These are phyloP conservation scores for Heterocephalus glaber DNA, from an alignment of 2,113 vertebrate genomes.

Conservation along the genomic window DNA sequence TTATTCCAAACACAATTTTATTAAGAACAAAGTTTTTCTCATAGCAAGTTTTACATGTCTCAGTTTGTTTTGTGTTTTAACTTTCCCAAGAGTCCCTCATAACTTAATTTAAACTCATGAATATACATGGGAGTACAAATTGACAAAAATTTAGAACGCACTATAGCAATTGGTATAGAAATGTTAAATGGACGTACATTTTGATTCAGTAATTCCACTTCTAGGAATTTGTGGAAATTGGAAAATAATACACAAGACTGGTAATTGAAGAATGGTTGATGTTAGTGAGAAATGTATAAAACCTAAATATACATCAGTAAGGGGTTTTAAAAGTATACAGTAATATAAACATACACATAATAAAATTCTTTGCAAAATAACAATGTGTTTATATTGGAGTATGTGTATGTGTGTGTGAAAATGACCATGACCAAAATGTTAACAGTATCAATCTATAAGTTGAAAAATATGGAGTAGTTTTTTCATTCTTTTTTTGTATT, in stretches of 20 bases:
- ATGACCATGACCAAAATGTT: neutral
- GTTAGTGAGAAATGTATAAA: slow-evolving; percentile 32
- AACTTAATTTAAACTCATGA: slow-evolving; percentile 54
- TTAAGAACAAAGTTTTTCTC: slow-evolving; percentile 23
- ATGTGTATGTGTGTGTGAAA: neutral
- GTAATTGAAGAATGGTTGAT: neutral
- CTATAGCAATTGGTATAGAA: neutral
- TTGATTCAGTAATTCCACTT: slow-evolving; percentile 32
- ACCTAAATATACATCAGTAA: neutral
- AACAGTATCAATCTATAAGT: neutral
- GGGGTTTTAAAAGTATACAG: neutral
- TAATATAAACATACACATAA: neutral
- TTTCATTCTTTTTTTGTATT: neutral
- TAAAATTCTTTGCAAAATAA: neutral
- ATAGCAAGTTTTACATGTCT: neutral
- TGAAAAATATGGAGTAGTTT: neutral
- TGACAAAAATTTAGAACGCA: slow-evolving; percentile 27
- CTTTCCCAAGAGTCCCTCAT: neutral
- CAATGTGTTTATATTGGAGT: neutral
- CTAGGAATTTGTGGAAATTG: slow-evolving; percentile 44
- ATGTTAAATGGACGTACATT: slow-evolving; percentile 19
- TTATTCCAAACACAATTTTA: slow-evolving; percentile 12
- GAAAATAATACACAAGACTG: neutral
- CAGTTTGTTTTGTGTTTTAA: slow-evolving; percentile 22
- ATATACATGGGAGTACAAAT: slow-evolving; percentile 14